A percentile compares a stretch with the other conserved stretches of the same genome.
These are phyloP conservation scores for Cyanoderma ruficeps DNA, from an alignment of 2,113 vertebrate genomes.

Conservation along the genomic window DNA sequence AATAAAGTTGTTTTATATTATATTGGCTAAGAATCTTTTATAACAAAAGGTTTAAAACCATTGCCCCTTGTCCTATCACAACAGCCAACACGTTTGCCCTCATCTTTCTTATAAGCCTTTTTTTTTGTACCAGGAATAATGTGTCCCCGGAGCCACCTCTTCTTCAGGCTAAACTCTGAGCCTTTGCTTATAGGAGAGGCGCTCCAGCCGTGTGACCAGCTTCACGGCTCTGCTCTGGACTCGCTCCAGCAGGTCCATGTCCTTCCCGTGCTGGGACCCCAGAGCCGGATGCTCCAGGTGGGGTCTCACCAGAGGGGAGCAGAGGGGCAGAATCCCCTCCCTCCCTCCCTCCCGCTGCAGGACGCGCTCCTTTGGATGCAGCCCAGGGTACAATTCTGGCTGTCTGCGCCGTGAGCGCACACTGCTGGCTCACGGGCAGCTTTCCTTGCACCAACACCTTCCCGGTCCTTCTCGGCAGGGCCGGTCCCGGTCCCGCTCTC, in stretches of 20 bases:
- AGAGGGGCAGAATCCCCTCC: too few species aligned
- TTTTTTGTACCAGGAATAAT: not conserved
- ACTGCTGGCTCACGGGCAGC: fast-evolving
- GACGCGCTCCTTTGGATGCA: not conserved
- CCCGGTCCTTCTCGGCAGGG: not conserved
- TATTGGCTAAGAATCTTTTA: too few species aligned
- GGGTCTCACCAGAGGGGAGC: not conserved
- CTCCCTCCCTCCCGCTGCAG: not conserved
- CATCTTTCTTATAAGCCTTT: not conserved
- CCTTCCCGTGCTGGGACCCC: not conserved
- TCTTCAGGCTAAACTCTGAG: not conserved
- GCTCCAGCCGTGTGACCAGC: not conserved
- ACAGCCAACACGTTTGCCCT: not conserved
- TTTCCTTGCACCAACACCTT: not conserved
- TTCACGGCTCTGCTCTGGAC: not conserved
- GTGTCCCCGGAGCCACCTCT: too few species aligned
- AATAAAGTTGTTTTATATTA: too few species aligned
- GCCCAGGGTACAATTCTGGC: fast-evolving
- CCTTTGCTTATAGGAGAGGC: not conserved
- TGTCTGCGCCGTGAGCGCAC: not conserved
- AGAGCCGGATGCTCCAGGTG: not conserved
- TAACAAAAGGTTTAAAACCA: not conserved
- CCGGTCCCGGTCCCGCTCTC: too few species aligned
- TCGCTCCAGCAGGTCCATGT: not conserved
- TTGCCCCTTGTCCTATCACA: not conserved